Conservation (phyloP, 2,888 invertebrate species). For the Fragum fragum region DNA sequence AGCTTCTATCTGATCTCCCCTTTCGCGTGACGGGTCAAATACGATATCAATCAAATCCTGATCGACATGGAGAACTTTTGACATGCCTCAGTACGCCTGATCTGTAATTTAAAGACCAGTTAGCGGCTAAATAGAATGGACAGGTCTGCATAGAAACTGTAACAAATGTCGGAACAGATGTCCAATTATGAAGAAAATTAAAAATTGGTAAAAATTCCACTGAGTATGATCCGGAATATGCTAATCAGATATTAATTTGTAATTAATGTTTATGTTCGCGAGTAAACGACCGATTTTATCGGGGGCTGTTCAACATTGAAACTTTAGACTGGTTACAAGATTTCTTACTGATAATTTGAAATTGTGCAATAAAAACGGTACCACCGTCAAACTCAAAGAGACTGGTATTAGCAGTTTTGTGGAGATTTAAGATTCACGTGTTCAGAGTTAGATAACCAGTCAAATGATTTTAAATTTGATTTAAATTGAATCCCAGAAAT, state of each 20-base stretch:
- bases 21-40: background rate
- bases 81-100: constrained; percentile 1
- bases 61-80: background rate
- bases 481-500: constrained; percentile 21
- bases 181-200: constrained; percentile 28
- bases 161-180: constrained; percentile 57
- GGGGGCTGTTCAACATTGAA: constrained; percentile 10
- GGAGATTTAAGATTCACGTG: constrained; percentile 28
- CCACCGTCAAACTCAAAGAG: background rate
- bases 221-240: constrained; percentile 38
- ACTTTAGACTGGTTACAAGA: constrained; percentile 8
- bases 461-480: constrained; percentile 26
- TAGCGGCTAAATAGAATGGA: constrained; percentile 13
- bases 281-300: constrained; percentile 7
- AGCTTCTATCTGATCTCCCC: too few relatives aligned
- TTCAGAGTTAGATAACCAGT: constrained; percentile 18
- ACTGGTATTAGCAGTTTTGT: constrained; percentile 27
- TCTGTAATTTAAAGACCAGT: background rate
- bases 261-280: constrained; percentile 46
- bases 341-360: constrained; percentile 10
- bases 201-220: constrained; percentile 36
- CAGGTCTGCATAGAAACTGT: constrained; percentile 24
- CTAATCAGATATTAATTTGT: constrained; percentile 63
- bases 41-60: background rate
- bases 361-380: background rate